Conservation (phyloP, 2,113 vertebrate genomes). For the Sciurus niger region DNA sequence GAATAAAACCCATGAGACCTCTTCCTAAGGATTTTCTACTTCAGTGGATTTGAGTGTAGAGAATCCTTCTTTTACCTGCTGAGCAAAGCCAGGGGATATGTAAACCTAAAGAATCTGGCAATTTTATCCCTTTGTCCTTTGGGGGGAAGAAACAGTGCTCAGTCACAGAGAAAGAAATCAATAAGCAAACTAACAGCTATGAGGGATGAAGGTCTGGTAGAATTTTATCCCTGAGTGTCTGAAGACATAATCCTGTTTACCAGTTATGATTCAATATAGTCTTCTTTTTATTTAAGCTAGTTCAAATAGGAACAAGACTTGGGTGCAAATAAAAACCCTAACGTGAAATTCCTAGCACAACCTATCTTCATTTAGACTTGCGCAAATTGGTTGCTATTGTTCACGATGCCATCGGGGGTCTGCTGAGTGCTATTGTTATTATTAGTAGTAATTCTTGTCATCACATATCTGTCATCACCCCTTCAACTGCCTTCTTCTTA, state of each 20-base stretch:
- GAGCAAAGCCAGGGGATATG: not conserved
- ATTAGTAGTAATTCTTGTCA: not conserved
- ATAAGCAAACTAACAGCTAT: not conserved
- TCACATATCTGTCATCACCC: not conserved
- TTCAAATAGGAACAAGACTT: not conserved
- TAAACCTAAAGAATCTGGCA: not conserved
- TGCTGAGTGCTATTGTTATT: not conserved
- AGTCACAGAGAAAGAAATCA: not conserved
- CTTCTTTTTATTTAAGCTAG: not conserved
- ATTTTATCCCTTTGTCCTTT: not conserved
- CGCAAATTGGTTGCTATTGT: not conserved
- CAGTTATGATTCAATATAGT: not conserved
- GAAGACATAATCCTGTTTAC: constrained; percentile 22
- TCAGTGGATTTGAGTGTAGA: not conserved
- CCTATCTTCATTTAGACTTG: not conserved
- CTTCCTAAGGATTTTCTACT: not conserved
- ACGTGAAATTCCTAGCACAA: not conserved
- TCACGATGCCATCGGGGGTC: not conserved
- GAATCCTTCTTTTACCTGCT: not conserved
- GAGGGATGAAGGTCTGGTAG: not conserved
- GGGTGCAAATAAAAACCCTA: not conserved
- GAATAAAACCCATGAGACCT: not conserved
- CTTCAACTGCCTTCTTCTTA: not conserved
- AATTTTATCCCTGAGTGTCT: constrained; percentile 11
- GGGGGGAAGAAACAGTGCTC: not conserved